Evolutionary conservation across 2,113 vertebrate genomes (phyloP), one percentile per base, ranked within the genome.

Genomic region (Kryptolebias marmoratus): DNA sequence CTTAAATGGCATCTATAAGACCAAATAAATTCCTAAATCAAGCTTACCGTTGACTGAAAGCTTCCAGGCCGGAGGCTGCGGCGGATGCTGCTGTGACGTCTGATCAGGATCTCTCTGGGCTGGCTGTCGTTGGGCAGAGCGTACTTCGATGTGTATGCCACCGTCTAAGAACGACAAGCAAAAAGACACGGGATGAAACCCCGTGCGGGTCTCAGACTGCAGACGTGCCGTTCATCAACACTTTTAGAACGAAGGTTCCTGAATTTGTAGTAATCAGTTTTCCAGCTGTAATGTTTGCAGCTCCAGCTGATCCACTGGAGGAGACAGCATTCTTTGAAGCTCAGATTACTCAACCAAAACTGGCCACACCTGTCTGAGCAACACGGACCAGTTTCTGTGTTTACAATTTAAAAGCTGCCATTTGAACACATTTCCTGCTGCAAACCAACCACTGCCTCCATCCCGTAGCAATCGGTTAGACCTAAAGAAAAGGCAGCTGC

Each of bases 101-200:
- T 95, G 79, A 99, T 96, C 50, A 99, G 92, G 39, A 99, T 99
- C 91, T 99, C 98, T 87, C 91, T 96, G 61, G 93, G 92, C 16
- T 94, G 95, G 53, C 85, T 93, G 72, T 99, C 95, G 0, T 84
- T 95, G 4, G 96, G 95, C 75, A 99, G 91, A 11, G 95, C 92
- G 11, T 97, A 95, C 78, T 96, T 95, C 22, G 32, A 91, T 68
- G 95, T 99, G 82, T 95, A 99, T 1, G 96, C 95, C 84, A 96
- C 82, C 1, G 97, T 97, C 98, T 99, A 50, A 59, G 60, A 27
- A 28, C 15, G 45, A 60, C 62, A 55, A 58, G 65, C 36, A 44
- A 45, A 56, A 49, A 42, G 3, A 22, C 3, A 44, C 7, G 32
- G 30, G 28, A 36, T 15, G 7, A 55, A 22, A 22, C 22, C 22